Evolutionary conservation across 2,113 vertebrate genomes (phyloP).

Genomic region (Platanista minor): DNA sequence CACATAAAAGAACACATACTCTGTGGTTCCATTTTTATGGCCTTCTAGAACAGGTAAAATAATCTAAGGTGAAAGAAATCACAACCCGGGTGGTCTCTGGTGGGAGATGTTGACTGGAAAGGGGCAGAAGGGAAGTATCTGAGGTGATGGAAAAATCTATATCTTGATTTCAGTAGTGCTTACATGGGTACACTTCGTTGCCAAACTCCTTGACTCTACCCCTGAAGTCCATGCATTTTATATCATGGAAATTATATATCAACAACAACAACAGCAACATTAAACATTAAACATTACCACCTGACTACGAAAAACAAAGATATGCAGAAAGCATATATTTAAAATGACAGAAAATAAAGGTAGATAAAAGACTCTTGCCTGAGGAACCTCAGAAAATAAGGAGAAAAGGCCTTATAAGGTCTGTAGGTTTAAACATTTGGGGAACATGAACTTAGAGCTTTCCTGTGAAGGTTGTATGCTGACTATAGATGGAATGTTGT

Average conservation of each 20-base stretch:
- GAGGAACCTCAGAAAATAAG: neutral
- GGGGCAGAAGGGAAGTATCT: neutral
- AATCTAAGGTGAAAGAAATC: neutral
- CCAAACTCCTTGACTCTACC: neutral
- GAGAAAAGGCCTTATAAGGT: neutral
- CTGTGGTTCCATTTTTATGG: neutral
- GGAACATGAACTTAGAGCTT: neutral
- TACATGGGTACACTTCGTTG: neutral
- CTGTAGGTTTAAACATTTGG: neutral
- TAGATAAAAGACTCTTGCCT: neutral
- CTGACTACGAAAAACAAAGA: neutral
- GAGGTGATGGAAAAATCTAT: neutral
- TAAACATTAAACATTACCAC: neutral
- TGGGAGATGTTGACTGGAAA: neutral
- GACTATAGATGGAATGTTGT: neutral
- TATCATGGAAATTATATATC: neutral
- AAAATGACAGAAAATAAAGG: conserved; percentile 18
- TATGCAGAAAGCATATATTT: neutral
- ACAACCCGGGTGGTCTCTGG: neutral
- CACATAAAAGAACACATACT: neutral
- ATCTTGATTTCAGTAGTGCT: neutral
- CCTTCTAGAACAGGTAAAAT: neutral
- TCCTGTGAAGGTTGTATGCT: neutral
- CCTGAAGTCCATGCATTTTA: neutral
- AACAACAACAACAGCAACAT: neutral